A percentile compares a stretch with the other conserved stretches of the same genome.
phyloP scores from a whole-genome alignment of 1,140 invertebrate genomes.

The Hyphantria cunea region DNA sequence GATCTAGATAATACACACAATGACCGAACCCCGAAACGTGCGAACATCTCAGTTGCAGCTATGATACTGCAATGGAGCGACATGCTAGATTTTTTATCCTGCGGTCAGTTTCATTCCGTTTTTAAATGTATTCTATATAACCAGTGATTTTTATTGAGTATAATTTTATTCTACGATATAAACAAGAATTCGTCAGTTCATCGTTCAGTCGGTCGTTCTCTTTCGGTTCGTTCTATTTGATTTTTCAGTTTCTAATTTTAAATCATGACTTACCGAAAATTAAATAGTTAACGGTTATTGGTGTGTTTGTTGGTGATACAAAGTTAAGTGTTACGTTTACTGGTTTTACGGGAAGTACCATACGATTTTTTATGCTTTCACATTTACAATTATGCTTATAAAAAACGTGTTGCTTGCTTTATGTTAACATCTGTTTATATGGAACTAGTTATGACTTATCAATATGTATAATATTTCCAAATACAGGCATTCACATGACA shows the following conservation, averaged over 20 bases:
- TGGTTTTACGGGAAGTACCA: conserved; percentile 3
- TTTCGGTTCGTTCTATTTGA: not conserved
- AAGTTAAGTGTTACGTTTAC: not conserved
- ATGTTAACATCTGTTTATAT: too few species aligned
- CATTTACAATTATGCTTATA: not conserved
- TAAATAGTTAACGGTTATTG: conserved; percentile 6
- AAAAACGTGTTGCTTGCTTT: too few species aligned
- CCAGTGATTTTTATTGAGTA: conserved; percentile 5
- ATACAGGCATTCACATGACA: too few species aligned
- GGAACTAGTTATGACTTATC: too few species aligned
- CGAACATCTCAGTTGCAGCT: conserved; percentile 67
- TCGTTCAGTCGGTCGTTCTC: not conserved
- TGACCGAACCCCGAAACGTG: conserved; percentile 52
- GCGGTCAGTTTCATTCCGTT: conserved; percentile 51
- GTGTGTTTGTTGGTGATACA: conserved; percentile 8
- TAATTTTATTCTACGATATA: too few species aligned
- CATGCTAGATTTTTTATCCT: conserved; percentile 66
- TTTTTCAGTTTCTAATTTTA: not conserved
- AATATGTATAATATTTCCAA: too few species aligned
- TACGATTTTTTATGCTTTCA: conserved; percentile 13
- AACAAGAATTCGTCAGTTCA: too few species aligned
- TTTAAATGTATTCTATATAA: conserved; percentile 30
- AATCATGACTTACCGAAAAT: not conserved
- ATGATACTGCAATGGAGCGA: conserved; percentile 76
- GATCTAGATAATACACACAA: conserved; percentile 58